phyloP scores from a whole-genome alignment of 2,113 vertebrate species.

The Eptesicus fuscus region DNA sequence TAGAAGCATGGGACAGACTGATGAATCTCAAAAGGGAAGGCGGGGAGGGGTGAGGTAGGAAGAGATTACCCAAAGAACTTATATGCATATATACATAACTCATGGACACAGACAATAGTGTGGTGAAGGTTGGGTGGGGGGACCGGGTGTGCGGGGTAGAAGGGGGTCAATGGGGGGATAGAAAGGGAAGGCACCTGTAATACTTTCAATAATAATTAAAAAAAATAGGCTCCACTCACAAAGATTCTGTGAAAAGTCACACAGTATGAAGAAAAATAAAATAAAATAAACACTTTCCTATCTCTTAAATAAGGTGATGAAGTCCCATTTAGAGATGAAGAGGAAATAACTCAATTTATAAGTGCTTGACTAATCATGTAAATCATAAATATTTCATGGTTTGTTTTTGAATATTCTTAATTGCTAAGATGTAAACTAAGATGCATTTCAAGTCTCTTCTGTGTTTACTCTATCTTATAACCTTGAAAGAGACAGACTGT shows the following conservation, averaged over 20 bases:
- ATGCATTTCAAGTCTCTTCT: background rate
- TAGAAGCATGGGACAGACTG: no score
- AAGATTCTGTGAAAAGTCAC: background rate
- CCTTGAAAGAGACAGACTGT: conserved; percentile 12
- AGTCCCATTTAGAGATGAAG: conserved; percentile 11
- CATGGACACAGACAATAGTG: no score
- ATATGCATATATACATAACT: no score
- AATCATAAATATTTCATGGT: background rate
- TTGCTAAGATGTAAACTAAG: background rate
- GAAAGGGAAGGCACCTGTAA: no score
- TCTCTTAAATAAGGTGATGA: background rate
- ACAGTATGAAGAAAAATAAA: background rate
- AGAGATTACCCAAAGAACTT: no score
- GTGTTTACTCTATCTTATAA: background rate
- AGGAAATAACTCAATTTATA: background rate
- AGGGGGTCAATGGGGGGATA: no score
- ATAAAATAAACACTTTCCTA: background rate
- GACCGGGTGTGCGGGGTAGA: no score
- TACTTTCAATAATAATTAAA: no score
- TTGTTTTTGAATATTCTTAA: conserved; percentile 23
- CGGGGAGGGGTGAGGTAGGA: no score
- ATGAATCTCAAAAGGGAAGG: no score
- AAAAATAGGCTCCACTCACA: background rate
- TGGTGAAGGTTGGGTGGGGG: no score
- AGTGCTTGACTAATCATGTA: background rate